A percentile compares a stretch with the other conserved stretches of the same genome.
Conservation (phyloP, 2,113 vertebrate species). For the Caretta caretta region DNA sequence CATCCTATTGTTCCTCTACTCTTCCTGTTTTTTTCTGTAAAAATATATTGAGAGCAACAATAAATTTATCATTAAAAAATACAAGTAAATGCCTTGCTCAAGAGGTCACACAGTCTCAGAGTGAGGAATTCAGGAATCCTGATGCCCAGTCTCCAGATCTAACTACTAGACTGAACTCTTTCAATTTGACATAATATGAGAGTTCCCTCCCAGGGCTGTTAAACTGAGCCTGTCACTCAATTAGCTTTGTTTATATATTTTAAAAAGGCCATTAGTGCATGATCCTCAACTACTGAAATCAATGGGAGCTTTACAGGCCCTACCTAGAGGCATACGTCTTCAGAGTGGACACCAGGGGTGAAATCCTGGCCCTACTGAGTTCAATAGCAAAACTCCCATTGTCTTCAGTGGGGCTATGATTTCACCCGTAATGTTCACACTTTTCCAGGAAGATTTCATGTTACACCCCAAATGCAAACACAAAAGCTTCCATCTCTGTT, state of each 20-base stretch:
- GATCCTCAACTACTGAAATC: background rate
- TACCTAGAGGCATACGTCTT: background rate
- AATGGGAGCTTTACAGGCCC: rapidly evolving
- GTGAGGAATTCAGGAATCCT: background rate
- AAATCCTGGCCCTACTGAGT: background rate
- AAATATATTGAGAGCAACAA: background rate
- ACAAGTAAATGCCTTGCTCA: background rate
- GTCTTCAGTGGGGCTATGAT: background rate
- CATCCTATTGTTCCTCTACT: rapidly evolving
- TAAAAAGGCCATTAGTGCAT: background rate
- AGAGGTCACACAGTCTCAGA: background rate
- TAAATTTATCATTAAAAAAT: background rate
- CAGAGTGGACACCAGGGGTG: rapidly evolving
- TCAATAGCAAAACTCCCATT: background rate
- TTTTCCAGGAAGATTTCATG: background rate
- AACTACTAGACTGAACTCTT: background rate
- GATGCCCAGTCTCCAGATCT: background rate
- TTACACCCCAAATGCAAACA: background rate
- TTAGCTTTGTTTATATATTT: background rate
- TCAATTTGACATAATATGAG: background rate
- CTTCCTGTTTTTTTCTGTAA: background rate
- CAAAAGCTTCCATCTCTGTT: background rate
- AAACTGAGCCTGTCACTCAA: rapidly evolving
- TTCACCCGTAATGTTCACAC: background rate
- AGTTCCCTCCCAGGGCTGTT: background rate